Evolutionary conservation across 2,888 invertebrate species (phyloP).

Genomic region (Apomyelois bistriatella): DNA sequence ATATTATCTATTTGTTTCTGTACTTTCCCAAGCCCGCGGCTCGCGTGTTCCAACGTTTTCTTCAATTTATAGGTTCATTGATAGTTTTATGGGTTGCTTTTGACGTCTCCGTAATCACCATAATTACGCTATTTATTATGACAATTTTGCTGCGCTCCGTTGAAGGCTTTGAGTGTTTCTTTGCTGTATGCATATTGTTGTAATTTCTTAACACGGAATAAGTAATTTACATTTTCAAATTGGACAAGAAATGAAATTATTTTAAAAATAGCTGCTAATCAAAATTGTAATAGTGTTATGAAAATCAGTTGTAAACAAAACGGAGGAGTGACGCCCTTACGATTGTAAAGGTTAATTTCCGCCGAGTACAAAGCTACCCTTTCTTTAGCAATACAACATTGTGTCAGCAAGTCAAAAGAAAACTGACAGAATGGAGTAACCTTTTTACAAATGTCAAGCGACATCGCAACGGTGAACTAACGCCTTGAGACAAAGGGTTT

Average conservation of each 20-base stretch:
- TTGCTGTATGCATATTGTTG: conserved; percentile 24
- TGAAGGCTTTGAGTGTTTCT: conserved; percentile 28
- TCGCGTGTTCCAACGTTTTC: conserved; percentile 52
- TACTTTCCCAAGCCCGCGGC: conserved; percentile 50
- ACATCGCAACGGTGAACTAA: conserved; percentile 57
- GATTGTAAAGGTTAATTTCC: conserved; percentile 59
- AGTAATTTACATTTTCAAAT: neutral
- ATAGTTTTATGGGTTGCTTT: conserved; percentile 55
- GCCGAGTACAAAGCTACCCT: conserved; percentile 66
- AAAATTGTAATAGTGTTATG: conserved; percentile 9
- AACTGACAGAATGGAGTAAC: conserved; percentile 65
- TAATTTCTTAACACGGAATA: neutral
- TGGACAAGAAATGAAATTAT: conserved; percentile 19
- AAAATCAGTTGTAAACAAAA: conserved; percentile 15
- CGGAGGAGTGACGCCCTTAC: conserved; percentile 26
- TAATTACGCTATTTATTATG: conserved; percentile 56
- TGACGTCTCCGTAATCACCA: conserved; percentile 53
- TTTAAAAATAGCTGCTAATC: conserved; percentile 21
- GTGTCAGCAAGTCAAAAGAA: conserved; percentile 69
- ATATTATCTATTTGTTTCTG: conserved; percentile 45
- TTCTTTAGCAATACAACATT: conserved; percentile 59
- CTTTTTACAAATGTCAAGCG: conserved; percentile 76
- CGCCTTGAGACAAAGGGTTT: conserved; percentile 77
- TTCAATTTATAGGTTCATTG: conserved; percentile 60
- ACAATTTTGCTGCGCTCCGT: conserved; percentile 37